These are phyloP conservation scores for Ariopsis seemanni DNA, from an alignment of 2,113 vertebrate genomes.

Conservation along the genomic window DNA sequence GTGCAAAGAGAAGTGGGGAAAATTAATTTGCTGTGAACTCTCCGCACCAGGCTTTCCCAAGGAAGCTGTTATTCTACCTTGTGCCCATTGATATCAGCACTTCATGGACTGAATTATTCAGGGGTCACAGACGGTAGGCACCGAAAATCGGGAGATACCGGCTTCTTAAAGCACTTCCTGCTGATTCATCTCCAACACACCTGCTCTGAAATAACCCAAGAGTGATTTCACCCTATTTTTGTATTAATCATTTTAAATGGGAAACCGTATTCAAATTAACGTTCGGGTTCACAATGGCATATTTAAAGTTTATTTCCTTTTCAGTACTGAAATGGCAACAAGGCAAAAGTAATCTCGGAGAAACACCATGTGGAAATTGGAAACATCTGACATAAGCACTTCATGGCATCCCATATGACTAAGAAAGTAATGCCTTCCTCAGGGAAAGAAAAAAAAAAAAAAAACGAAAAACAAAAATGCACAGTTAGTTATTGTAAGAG, in stretches of 20 bases:
- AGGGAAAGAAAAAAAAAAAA: background rate
- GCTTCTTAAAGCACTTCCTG: background rate
- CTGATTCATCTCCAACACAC: conserved; percentile 9
- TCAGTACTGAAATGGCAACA: conserved; percentile 47
- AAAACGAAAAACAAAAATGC: background rate
- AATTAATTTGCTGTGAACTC: conserved; percentile 67
- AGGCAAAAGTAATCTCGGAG: conserved; percentile 43
- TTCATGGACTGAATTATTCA: conserved; percentile 70
- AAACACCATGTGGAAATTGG: conserved; percentile 40
- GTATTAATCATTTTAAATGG: background rate
- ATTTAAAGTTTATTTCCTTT: conserved; percentile 40
- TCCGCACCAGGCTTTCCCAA: conserved; percentile 61
- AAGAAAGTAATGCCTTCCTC: conserved; percentile 4
- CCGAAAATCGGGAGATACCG: conserved; percentile 56
- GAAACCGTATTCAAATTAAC: conserved; percentile 13
- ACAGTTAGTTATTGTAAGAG: conserved; percentile 15
- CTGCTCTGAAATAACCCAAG: background rate
- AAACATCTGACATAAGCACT: conserved; percentile 41
- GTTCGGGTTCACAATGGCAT: conserved; percentile 8
- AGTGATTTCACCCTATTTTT: background rate
- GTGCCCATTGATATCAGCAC: conserved; percentile 66
- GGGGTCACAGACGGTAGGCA: conserved; percentile 56
- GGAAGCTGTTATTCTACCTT: conserved; percentile 55
- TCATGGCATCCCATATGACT: conserved; percentile 29
- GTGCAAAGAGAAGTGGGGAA: conserved; percentile 57